A percentile compares a stretch with the other conserved stretches of the same genome.
Evolutionary conservation across 92 coral and sea anemone genomes (phyloP).

Genomic region (Bergia puertoricense): DNA sequence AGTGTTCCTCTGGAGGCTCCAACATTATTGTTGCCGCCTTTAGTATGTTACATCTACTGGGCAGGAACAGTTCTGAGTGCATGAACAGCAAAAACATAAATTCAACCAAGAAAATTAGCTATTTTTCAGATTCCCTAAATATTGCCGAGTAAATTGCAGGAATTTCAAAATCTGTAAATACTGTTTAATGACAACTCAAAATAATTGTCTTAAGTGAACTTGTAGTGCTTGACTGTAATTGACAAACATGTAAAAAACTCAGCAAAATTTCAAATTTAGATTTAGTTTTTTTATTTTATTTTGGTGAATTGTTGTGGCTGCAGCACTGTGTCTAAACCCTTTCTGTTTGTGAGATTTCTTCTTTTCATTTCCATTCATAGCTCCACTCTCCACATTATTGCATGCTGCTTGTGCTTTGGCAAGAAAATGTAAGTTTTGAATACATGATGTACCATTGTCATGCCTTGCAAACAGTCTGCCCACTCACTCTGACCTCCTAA

Average conservation of each 20-base stretch:
- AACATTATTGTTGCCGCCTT: too few species aligned
- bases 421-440: slow-evolving; percentile 21
- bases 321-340: background rate
- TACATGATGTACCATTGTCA: background rate
- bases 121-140: too few species aligned
- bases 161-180: too few species aligned
- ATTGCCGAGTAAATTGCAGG: background rate
- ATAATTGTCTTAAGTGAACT: background rate
- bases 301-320: background rate
- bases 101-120: background rate
- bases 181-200: background rate
- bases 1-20: too few species aligned
- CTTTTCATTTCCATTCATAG: slow-evolving; percentile 21
- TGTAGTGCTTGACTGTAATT: background rate
- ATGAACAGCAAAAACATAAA: background rate
- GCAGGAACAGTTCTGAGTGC: background rate
- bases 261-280: background rate
- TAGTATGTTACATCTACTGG: too few species aligned
- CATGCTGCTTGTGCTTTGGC: slow-evolving; percentile 27
- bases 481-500: background rate
- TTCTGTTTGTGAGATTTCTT: slow-evolving; percentile 12
- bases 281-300: background rate
- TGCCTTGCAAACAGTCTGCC: background rate
- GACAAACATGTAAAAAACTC: background rate
- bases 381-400: slow-evolving; percentile 25